phyloP scores from a whole-genome alignment of 2,797 vertebrate species.

The Carcharodon carcharias region DNA sequence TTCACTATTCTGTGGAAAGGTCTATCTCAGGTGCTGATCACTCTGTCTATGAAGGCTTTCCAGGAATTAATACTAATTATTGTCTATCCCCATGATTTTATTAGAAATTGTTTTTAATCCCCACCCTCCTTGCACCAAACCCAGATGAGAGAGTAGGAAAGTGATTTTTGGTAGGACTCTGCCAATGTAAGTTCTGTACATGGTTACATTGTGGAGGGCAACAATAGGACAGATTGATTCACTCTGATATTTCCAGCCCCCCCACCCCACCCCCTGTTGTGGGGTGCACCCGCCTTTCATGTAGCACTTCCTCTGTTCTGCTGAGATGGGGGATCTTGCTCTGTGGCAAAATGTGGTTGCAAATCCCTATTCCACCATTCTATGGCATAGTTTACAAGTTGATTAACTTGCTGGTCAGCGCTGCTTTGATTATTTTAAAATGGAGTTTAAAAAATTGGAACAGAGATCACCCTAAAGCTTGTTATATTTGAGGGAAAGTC shows the following conservation, averaged over 20 bases:
- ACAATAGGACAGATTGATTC: background rate
- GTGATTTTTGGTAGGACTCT: background rate
- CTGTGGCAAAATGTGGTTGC: background rate
- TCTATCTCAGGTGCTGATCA: background rate
- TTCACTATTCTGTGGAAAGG: background rate
- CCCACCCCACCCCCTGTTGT: background rate
- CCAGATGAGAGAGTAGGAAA: background rate
- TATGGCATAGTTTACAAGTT: background rate
- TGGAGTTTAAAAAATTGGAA: background rate
- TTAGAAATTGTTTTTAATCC: background rate
- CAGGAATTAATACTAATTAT: background rate
- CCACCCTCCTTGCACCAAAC: background rate
- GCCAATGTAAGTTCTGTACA: background rate
- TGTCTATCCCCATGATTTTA: background rate
- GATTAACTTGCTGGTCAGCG: background rate
- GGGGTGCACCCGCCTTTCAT: background rate
- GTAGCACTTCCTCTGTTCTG: background rate
- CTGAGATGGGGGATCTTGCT: background rate
- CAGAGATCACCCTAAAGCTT: background rate
- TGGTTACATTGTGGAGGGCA: background rate
- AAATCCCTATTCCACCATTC: background rate
- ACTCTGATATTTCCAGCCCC: background rate
- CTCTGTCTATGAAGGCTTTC: background rate
- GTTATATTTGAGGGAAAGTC: background rate
- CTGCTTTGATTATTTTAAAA: background rate